Percentiles rank a stretch among this genome's conserved stretches.
Conservation (phyloP, 30 jellyfish, hydroid and myxozoan species). For the Catostylus mosaicus region DNA sequence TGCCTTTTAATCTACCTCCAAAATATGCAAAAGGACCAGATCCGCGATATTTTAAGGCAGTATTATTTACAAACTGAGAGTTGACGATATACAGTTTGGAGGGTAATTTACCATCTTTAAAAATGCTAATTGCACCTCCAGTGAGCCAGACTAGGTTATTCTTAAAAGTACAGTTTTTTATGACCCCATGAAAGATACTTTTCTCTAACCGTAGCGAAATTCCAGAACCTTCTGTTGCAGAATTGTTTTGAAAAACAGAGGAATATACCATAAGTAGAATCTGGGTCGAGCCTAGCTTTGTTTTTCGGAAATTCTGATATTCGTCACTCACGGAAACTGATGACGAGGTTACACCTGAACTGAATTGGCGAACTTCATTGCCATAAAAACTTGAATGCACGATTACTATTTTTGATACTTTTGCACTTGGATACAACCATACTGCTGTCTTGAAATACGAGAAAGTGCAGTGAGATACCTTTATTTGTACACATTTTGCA, state of each 20-base stretch:
- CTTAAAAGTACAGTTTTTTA: background rate
- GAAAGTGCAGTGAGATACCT: background rate
- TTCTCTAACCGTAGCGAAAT: background rate
- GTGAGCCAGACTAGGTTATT: background rate
- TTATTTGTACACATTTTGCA: background rate
- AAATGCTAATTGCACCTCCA: conserved; percentile 1
- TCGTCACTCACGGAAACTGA: background rate
- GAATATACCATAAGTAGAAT: background rate
- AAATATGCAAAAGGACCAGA: background rate
- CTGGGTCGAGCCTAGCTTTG: background rate
- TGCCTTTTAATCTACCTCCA: background rate
- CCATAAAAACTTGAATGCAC: background rate
- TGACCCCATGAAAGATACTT: background rate
- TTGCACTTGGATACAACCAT: background rate
- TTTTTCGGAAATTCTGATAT: background rate
- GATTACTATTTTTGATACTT: background rate
- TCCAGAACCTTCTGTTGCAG: conserved; percentile 2
- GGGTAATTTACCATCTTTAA: background rate
- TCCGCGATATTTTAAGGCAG: background rate
- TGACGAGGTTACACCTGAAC: background rate
- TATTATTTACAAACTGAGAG: background rate
- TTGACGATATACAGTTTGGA: background rate
- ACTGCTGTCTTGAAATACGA: background rate
- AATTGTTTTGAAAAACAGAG: background rate
- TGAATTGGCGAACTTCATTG: background rate